These are phyloP conservation scores for Accipiter virgatus DNA, from an alignment of 2,113 vertebrate genomes.

Conservation along the genomic window DNA sequence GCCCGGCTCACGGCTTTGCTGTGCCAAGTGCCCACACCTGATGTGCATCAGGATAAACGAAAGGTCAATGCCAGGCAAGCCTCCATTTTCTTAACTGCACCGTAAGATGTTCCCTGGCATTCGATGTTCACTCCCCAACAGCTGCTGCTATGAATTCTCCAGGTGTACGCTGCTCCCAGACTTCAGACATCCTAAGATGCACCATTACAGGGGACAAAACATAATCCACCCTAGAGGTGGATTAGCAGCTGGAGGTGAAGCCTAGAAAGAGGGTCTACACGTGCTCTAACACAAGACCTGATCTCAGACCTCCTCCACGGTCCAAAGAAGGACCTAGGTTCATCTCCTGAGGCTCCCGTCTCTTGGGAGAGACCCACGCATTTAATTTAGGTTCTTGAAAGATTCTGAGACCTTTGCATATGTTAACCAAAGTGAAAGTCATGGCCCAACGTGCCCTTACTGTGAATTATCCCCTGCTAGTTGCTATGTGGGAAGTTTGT, in stretches of 20 bases:
- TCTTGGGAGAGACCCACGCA: not conserved
- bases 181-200: not conserved
- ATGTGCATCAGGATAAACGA: not conserved
- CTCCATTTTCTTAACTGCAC: not conserved
- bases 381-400: not conserved
- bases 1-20: not conserved
- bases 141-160: not conserved
- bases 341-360: not conserved
- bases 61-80: not conserved
- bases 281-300: not conserved
- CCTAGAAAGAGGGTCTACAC: not conserved
- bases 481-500: rapidly evolving
- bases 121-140: too few relatives aligned
- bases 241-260: not conserved
- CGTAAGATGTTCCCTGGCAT: not conserved
- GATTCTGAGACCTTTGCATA: not conserved
- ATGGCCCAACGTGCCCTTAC: not conserved
- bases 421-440: not conserved
- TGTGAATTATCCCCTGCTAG: not conserved
- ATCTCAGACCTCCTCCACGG: not conserved
- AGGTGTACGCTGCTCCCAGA: not conserved
- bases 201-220: not conserved
- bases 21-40: not conserved
- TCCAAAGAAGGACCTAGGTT: not conserved
- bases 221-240: not conserved